phyloP scores from a whole-genome alignment of 2,113 vertebrate genomes.

The Megaleporinus macrocephalus region DNA sequence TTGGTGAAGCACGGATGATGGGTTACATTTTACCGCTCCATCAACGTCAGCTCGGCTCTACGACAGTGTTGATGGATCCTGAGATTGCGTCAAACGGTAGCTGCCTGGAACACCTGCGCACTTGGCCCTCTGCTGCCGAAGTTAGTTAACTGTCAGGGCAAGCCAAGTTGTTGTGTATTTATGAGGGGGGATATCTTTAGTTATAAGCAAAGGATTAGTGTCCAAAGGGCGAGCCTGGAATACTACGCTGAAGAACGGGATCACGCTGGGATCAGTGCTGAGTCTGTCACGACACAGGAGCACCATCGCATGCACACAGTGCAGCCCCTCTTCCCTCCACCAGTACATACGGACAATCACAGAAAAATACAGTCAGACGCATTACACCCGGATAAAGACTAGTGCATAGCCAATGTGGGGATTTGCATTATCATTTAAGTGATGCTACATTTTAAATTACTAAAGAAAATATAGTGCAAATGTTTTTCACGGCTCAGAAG shows the following conservation, averaged over 20 bases:
- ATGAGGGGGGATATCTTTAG: slow-evolving; percentile 35
- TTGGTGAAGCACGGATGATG: slow-evolving; percentile 46
- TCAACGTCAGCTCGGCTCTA: slow-evolving; percentile 10
- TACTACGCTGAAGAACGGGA: slow-evolving; percentile 27
- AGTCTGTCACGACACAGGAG: slow-evolving; percentile 34
- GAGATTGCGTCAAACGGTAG: slow-evolving; percentile 28
- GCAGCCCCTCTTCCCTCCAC: neutral
- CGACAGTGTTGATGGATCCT: neutral
- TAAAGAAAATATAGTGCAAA: no score
- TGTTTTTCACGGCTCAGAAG: no score
- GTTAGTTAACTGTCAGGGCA: neutral
- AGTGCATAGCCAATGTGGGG: neutral
- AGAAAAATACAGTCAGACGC: neutral
- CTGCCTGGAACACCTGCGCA: slow-evolving; percentile 18
- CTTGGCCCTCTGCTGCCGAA: slow-evolving; percentile 3
- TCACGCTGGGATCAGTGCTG: slow-evolving; percentile 22
- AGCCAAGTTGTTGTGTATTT: slow-evolving; percentile 31
- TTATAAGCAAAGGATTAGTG: slow-evolving; percentile 42
- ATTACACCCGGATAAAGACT: neutral
- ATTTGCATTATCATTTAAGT: neutral
- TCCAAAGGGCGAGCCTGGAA: slow-evolving; percentile 8
- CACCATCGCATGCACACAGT: neutral
- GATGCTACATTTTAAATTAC: no score
- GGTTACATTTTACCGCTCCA: slow-evolving; percentile 22
- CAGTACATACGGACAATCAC: neutral